Evolutionary conservation across 2,797 vertebrate genomes (phyloP), one percentile per base, ranked within the genome.

Genomic region (Brachymystax lenok): DNA sequence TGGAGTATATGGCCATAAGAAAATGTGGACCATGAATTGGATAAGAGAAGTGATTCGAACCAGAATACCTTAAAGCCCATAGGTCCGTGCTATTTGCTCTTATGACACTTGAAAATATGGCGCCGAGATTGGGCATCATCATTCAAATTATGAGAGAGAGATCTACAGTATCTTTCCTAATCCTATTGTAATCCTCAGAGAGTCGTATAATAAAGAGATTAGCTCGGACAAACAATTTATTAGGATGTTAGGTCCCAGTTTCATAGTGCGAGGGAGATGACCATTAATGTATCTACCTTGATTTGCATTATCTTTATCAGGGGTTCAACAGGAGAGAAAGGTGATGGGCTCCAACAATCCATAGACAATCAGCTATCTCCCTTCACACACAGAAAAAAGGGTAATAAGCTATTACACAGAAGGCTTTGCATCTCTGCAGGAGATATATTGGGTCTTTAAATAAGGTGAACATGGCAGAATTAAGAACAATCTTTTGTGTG

Each of bases 121-220:
- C 63, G 4, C 56, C 21, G 10, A 24, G 69, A 7, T 24, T 79
- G 84, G 68, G 77, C 79, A 83, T 86, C 51, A 77, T 91, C 88
- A 19, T 46, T 91, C 88, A 94, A 94, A 93, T 80, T 86, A 87
- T 83, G 88, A 90, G 80, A 86, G 90, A 92, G 89, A 93, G 90
- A 94, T 93, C 83, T 46, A 27, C 70, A 79, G 40, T 24, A 94
- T 93, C 82, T 46, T 33, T 87, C 91, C 89, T 92, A 93, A 95
- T 94, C 90, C 90, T 78, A 87, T 85, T 92, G 87, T 92, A 95
- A 90, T 94, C 92, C 93, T 88, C 77, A 88, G 80, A 87, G 79
- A 91, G 88, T 88, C 89, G 88, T 79, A 88, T 94, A 96, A 96
- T 94, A 88, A 96, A 95, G 91, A 93, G 94, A 95, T 95, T 94